A percentile compares a stretch with the other conserved stretches of the same genome.
Evolutionary conservation across 2,797 vertebrate species (phyloP).

Genomic region (Austrolebias charrua): DNA sequence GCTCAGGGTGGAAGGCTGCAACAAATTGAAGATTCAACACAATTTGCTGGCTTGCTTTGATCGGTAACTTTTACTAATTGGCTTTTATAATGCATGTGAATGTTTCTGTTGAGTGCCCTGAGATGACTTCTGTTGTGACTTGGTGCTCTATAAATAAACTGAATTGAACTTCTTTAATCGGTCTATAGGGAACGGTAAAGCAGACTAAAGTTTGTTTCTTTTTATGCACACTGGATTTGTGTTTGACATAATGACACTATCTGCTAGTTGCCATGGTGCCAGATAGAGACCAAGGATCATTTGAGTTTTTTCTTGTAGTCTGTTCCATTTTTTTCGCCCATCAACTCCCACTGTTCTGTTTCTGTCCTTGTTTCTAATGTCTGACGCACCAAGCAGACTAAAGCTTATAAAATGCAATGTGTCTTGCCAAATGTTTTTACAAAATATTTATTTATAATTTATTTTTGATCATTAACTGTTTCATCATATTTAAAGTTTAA

Average conservation of each 20-base stretch:
- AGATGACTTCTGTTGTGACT: too few relatives aligned
- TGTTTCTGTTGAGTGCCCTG: too few relatives aligned
- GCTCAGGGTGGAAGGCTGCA: too few relatives aligned
- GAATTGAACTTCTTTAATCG: constrained; percentile 33
- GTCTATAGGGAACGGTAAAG: constrained; percentile 53
- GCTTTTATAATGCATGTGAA: too few relatives aligned
- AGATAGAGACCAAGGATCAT: constrained; percentile 18
- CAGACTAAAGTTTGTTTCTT: constrained; percentile 48
- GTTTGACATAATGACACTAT: constrained; percentile 59
- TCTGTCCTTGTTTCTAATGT: constrained; percentile 29
- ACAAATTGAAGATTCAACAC: too few relatives aligned
- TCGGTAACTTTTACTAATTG: too few relatives aligned
- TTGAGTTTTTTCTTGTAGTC: constrained; percentile 23
- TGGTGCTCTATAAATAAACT: too few relatives aligned
- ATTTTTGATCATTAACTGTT: too few relatives aligned
- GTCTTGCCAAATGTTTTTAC: too few relatives aligned
- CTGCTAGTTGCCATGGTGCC: constrained; percentile 54
- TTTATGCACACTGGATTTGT: constrained; percentile 59
- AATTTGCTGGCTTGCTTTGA: too few relatives aligned
- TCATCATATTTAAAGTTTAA: too few relatives aligned
- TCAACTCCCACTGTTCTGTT: constrained; percentile 1
- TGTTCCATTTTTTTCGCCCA: constrained; percentile 22
- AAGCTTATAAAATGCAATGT: constrained; percentile 5
- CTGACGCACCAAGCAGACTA: constrained; percentile 28
- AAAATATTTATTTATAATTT: too few relatives aligned